Evolutionary conservation across 2,888 invertebrate genomes (phyloP), one percentile per base, ranked within the genome.

Genomic region (Pristionchus exspectatus): DNA sequence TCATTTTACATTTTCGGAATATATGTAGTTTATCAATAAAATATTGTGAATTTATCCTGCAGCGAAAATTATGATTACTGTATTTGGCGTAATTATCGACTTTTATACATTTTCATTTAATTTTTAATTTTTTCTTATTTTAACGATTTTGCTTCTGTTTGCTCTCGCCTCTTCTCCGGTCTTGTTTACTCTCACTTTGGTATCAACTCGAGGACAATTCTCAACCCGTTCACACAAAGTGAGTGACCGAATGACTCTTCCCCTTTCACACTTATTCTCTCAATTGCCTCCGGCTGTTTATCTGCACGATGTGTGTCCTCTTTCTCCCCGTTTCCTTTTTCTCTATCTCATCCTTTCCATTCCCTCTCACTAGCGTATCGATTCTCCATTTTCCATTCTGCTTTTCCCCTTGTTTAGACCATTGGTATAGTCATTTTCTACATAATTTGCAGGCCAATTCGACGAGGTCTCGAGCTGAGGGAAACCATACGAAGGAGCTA

Each of bases 301-400:
- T 30, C 56, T 59, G 54, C 27, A 54, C 84, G 56, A 59, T 84
- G 84, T 84, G 84, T 84, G 56, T 56, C 54, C 54, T 84, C 56
- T 84, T 56, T 56, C 27, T 84, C 24, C 44, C 56, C 44, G 56
- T 59, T 84, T n/a, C 44, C 84, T 84, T n/a, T 84, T 84, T 84
- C 30, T 59, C 56, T 50, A 56, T 59, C 56, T 84, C 56, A 54
- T 83, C 81, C 27, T 83, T 54, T 24, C 54, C 81, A 44, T 84
- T 84, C 84, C 84, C 84, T 84, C 56, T 30, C 56, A 54, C 56
- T 33, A 59, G 56, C 56, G 18, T 84, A 84, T 56, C 56, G 56
- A 54, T 84, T 84, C 56, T 56, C 84, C 30, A 56, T 59, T 54
- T 56, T 56, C 84, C 84, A 24, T 54, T 27, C 44, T 14, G 56